These are phyloP conservation scores for Chauna torquata DNA, from an alignment of 2,113 vertebrate species.

Conservation along the genomic window DNA sequence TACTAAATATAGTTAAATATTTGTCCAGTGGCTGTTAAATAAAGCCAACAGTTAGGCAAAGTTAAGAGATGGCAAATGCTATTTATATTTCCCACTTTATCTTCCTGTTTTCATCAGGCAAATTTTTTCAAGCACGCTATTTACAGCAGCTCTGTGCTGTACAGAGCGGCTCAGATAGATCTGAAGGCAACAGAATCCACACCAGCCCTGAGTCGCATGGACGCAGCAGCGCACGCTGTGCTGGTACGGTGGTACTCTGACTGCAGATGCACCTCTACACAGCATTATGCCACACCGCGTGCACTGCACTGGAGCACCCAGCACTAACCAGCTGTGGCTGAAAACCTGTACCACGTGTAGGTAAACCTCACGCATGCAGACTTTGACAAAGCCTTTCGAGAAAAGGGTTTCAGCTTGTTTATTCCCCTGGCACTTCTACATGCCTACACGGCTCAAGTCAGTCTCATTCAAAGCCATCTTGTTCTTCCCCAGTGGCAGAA, in stretches of 20 bases:
- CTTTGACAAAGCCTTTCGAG: not conserved
- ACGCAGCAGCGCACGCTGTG: fast-evolving
- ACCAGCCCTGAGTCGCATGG: not conserved
- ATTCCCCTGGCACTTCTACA: not conserved
- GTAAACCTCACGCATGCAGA: not conserved
- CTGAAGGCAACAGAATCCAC: not conserved
- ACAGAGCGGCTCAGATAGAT: not conserved
- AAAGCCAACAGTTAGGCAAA: not conserved
- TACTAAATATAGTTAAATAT: not conserved
- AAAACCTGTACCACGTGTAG: not conserved
- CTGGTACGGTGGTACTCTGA: not conserved
- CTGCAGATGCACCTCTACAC: not conserved
- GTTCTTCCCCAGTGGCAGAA: not conserved
- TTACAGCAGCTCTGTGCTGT: not conserved
- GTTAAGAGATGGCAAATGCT: not conserved
- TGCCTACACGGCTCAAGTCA: not conserved
- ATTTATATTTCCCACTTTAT: not conserved
- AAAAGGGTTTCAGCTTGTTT: not conserved
- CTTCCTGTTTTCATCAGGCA: fast-evolving
- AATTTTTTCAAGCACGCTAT: not conserved
- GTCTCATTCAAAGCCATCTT: not conserved
- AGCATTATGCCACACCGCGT: fast-evolving
- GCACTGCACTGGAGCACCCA: not conserved
- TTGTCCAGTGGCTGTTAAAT: not conserved
- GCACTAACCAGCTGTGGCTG: not conserved